Base-by-base conservation (phyloP, 2,888 invertebrate species). In the Amphipoea lucens region DNA sequence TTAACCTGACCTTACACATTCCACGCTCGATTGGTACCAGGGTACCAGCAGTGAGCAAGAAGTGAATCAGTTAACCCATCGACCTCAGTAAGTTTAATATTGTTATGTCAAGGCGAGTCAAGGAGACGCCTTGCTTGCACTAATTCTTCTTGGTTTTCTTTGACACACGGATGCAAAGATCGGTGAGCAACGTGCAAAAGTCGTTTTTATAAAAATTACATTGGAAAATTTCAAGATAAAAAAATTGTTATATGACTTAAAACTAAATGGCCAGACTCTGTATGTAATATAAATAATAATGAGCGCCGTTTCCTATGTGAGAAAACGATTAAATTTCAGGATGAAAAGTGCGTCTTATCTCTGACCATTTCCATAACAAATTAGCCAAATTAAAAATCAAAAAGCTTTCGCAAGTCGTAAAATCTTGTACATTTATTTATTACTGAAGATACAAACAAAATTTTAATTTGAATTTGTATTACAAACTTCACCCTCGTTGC, bases 61-160 rank as follows among this genome's bases (percentile, higher is more conserved):
- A 85, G 75, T 78, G 82, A 83, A 78, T 85, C 86, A 74, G 84
- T 86, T 86, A 89, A 89, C 88, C 89, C 84, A 88, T 72, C 76
- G 90, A 90, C 90, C 88, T 90, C 84, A 85, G 77, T 74, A 45
- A 69, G 71, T 85, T 90, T 86, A 90, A 89, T 89, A 88, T 89
- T 91, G 89, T 90, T 83, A 88, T 92, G 92, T 92, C 92, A 93
- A 93, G 93, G 92, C 82, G 87, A 87, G 71, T 86, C 79, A 85
- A 70, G 78, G 86, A 83, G 73, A 83, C 63, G 86, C 57, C 11
- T 84, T 45, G 48, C 75, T 79, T 79, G 73, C 81, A 80, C 70
- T 84, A n/a, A 67, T 84, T 84, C 63, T 76, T 68, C 36, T 84
- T 79, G 63, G 36, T 60, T 66, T 72, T 73, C n/a, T 74, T 74